A percentile compares a stretch with the other conserved stretches of the same genome.
Evolutionary conservation across 2,888 invertebrate species (phyloP).

Genomic region (Drosophila anceps): DNA sequence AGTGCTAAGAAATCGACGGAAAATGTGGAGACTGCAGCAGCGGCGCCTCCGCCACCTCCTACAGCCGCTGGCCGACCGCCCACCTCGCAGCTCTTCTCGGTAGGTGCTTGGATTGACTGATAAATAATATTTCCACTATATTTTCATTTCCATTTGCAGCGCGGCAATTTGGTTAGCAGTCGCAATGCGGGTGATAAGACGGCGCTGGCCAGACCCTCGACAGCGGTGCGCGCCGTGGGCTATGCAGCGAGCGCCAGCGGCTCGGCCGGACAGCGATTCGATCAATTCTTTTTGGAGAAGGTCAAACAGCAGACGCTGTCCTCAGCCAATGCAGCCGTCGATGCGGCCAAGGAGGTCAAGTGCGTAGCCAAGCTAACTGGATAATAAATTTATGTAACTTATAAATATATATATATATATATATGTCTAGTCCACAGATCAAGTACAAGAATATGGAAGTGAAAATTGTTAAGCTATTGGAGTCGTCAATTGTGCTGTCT

Average conservation of each 20-base stretch:
- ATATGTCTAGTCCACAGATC: slow-evolving; percentile 89
- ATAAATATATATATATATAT: background rate
- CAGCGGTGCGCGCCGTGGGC: slow-evolving; percentile 98
- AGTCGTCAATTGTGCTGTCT: slow-evolving; percentile 91
- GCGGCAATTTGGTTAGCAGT: slow-evolving; percentile 84
- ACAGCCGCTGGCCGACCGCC: slow-evolving; percentile 82
- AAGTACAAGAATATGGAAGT: slow-evolving; percentile 95
- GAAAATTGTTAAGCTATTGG: slow-evolving; percentile 94
- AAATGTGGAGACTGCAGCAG: slow-evolving; percentile 23
- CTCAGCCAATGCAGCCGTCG: slow-evolving; percentile 81
- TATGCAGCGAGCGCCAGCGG: slow-evolving; percentile 90
- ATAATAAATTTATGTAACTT: background rate
- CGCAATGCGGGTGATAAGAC: slow-evolving; percentile 80
- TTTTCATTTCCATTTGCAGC: slow-evolving; percentile 45
- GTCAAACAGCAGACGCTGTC: slow-evolving; percentile 83
- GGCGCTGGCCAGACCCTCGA: slow-evolving; percentile 92
- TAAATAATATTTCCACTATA: background rate
- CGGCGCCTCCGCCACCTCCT: slow-evolving; percentile 72
- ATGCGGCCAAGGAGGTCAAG: slow-evolving; percentile 88
- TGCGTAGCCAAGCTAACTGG: slow-evolving; percentile 34
- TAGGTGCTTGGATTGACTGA: slow-evolving; percentile 29
- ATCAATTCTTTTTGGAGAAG: slow-evolving; percentile 89
- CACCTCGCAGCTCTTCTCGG: slow-evolving; percentile 82
- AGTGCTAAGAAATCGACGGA: slow-evolving; percentile 32
- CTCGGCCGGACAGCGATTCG: slow-evolving; percentile 87